These are phyloP conservation scores for Melanchra persicariae DNA, from an alignment of 2,888 invertebrate genomes.

Conservation along the genomic window DNA sequence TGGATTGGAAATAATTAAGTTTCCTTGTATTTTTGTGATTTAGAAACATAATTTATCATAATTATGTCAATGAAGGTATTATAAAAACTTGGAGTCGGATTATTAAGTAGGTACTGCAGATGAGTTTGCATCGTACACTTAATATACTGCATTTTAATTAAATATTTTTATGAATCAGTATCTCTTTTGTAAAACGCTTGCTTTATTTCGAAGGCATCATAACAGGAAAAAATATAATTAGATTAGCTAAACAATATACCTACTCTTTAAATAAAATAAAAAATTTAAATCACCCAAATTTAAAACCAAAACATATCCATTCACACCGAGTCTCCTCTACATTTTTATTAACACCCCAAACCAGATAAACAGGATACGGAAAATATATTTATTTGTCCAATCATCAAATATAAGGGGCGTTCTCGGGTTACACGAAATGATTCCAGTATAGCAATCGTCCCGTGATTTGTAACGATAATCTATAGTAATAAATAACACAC, in stretches of 20 bases:
- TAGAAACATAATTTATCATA: slow-evolving; percentile 61
- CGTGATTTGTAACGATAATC: slow-evolving; percentile 90
- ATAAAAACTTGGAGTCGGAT: slow-evolving; percentile 39
- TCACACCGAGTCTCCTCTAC: slow-evolving; percentile 80
- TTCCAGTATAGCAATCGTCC: slow-evolving; percentile 83
- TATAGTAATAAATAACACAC: slow-evolving; percentile 88
- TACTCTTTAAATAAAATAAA: background rate
- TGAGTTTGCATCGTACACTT: slow-evolving; percentile 1
- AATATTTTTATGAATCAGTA: background rate
- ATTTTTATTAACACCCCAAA: slow-evolving; percentile 91
- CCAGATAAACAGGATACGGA: slow-evolving; percentile 90
- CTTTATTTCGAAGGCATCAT: too few species aligned
- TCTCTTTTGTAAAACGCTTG: slow-evolving; percentile 13
- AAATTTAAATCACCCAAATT: background rate
- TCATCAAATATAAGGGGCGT: slow-evolving; percentile 90
- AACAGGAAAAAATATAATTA: too few species aligned
- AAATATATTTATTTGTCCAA: slow-evolving; percentile 91
- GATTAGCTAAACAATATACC: too few species aligned
- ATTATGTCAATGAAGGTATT: slow-evolving; percentile 50
- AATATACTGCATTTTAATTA: slow-evolving; percentile 10
- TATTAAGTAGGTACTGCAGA: slow-evolving; percentile 12
- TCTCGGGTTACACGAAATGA: slow-evolving; percentile 89
- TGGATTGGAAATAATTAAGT: slow-evolving; percentile 47
- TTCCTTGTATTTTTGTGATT: slow-evolving; percentile 54
- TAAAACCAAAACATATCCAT: slow-evolving; percentile 25